Percentiles rank a stretch among this genome's conserved stretches.
Conservation (phyloP, 64 coral and sea anemone genomes). For the Dendrophyllia cribrosa region DNA sequence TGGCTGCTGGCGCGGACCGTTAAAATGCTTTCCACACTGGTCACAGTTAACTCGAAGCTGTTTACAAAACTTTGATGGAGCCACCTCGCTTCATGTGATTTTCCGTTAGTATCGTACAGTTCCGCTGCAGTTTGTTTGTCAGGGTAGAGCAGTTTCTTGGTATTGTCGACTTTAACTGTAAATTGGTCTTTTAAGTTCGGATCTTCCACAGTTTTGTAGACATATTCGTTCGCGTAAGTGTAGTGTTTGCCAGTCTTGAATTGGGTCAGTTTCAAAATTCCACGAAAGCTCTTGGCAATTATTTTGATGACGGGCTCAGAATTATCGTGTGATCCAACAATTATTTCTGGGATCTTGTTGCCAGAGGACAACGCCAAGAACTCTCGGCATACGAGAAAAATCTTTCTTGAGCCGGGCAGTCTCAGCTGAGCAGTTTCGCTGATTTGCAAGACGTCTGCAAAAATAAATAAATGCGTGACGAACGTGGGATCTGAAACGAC, state of each 20-base stretch:
- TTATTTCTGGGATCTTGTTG: constrained; percentile 45
- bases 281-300: constrained; percentile 50
- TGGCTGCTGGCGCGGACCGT: not conserved
- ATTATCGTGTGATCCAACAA: constrained; percentile 39
- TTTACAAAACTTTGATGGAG: constrained; percentile 22
- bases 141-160: constrained; percentile 31
- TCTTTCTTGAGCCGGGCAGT: constrained; percentile 38
- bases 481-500: constrained; percentile 49
- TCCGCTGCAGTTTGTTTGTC: constrained; percentile 41
- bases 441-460: constrained; percentile 59
- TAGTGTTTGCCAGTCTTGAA: constrained; percentile 26
- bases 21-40: constrained; percentile 54
- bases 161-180: constrained; percentile 42
- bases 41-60: constrained; percentile 35
- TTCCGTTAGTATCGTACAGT: constrained; percentile 8
- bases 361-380: constrained; percentile 48
- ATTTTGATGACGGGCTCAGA: constrained; percentile 53
- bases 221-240: constrained; percentile 49
- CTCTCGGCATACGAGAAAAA: constrained; percentile 58
- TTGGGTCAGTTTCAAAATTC: constrained; percentile 62
- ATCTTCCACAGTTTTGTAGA: constrained; percentile 44
- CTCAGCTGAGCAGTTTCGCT: constrained; percentile 23
- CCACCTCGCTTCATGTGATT: constrained; percentile 17
- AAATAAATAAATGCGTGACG: constrained; percentile 63
- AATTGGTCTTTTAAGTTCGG: not conserved